Evolutionary conservation across 2,113 vertebrate genomes (phyloP).

Genomic region (Hemiprocne comata): DNA sequence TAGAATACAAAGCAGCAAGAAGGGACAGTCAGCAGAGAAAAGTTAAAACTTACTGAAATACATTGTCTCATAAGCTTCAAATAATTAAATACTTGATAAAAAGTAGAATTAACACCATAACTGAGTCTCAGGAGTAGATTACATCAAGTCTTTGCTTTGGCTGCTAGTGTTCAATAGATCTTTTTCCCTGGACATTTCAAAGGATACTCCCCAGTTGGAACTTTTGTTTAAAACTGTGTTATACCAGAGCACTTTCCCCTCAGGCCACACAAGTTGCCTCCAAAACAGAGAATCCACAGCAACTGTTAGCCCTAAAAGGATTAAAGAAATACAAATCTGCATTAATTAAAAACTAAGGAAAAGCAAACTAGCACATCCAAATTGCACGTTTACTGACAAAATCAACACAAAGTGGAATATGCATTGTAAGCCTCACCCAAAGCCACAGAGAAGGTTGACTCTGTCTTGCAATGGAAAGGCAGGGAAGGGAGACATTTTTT

Average conservation of each 20-base stretch:
- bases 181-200: background rate
- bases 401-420: background rate
- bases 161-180: background rate
- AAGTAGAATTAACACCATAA: background rate
- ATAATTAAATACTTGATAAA: background rate
- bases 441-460: background rate
- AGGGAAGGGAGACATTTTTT: background rate
- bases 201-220: conserved; percentile 98
- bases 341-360: background rate
- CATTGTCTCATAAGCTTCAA: background rate
- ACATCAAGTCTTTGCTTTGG: background rate
- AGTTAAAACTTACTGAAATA: background rate
- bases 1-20: background rate
- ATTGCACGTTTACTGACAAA: background rate
- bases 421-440: background rate
- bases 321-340: background rate
- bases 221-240: conserved; percentile 94
- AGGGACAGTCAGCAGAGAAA: background rate
- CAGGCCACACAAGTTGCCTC: conserved; percentile 89
- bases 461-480: background rate
- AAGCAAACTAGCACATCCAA: background rate
- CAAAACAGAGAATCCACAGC: conserved; percentile 90
- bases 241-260: conserved; percentile 95
- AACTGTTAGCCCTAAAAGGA: conserved; percentile 84
- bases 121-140: background rate